phyloP scores from a whole-genome alignment of 2,797 vertebrate genomes.

The Peromyscus nudipes region DNA sequence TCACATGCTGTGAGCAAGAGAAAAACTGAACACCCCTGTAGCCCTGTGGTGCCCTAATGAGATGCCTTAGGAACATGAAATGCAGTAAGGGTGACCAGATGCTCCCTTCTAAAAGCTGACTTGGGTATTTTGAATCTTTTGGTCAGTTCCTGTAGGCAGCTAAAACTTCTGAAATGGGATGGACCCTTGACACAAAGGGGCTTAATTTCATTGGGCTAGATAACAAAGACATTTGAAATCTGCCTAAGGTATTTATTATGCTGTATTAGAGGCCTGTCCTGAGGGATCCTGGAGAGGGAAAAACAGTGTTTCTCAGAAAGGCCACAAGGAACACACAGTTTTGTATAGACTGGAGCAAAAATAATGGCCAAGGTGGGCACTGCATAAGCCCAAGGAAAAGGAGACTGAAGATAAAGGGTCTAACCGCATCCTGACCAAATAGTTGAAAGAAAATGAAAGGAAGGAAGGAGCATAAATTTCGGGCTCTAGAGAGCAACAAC shows the following conservation, averaged over 20 bases:
- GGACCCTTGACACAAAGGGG: neutral
- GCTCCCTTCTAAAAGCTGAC: neutral
- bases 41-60: neutral
- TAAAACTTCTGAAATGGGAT: neutral
- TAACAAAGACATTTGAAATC: neutral
- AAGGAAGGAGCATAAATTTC: neutral
- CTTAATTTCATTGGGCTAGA: neutral
- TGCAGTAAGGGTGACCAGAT: fast-evolving
- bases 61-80: neutral
- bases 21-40: neutral
- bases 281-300: neutral
- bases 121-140: neutral
- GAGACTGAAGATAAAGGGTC: neutral
- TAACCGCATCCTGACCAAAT: neutral
- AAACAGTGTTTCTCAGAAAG: neutral
- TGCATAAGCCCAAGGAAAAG: neutral
- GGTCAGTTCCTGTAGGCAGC: neutral
- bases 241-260: neutral
- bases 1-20: neutral
- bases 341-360: neutral
- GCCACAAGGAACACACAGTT: neutral
- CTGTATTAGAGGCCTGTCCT: neutral
- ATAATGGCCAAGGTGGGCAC: too few species aligned
- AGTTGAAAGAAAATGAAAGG: too few species aligned
- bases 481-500: neutral